Evolutionary conservation across 2,888 invertebrate genomes (phyloP).

Genomic region (Clanis bilineata): DNA sequence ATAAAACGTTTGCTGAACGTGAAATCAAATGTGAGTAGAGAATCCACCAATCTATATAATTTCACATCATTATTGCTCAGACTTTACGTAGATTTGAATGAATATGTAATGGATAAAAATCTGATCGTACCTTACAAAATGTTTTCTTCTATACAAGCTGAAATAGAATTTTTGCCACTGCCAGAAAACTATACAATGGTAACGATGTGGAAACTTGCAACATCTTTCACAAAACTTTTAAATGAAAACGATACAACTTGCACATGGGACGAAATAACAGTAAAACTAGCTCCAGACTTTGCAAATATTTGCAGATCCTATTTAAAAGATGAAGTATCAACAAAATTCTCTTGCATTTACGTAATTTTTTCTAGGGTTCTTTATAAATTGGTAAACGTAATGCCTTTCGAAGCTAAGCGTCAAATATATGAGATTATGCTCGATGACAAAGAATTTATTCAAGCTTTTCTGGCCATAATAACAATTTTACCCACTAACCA

Average conservation of each 20-base stretch:
- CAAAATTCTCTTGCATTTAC: conserved; percentile 53
- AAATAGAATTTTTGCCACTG: conserved; percentile 39
- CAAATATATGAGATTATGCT: conserved; percentile 39
- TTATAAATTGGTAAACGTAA: neutral
- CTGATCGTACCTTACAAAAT: conserved; percentile 41
- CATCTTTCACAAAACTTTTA: conserved; percentile 39
- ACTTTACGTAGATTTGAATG: conserved; percentile 39
- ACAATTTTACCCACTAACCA: conserved; percentile 26
- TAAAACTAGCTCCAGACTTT: conserved; percentile 39
- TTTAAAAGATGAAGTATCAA: conserved; percentile 50
- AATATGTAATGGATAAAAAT: conserved; percentile 34
- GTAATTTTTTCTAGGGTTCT: conserved; percentile 46
- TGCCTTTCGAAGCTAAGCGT: conserved; percentile 20
- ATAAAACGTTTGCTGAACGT: conserved; percentile 40
- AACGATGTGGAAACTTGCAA: conserved; percentile 48
- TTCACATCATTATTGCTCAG: conserved; percentile 36
- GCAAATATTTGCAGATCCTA: conserved; percentile 44
- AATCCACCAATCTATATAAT: conserved; percentile 32
- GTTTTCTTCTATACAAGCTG: conserved; percentile 37
- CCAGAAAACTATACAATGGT: conserved; percentile 53
- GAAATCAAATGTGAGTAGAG: conserved; percentile 36
- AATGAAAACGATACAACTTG: conserved; percentile 27
- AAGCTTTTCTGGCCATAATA: conserved; percentile 48
- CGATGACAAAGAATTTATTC: conserved; percentile 40
- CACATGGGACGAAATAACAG: conserved; percentile 34